Base-by-base conservation (phyloP, 2,113 vertebrate genomes). In the Siphamia tubifer region DNA sequence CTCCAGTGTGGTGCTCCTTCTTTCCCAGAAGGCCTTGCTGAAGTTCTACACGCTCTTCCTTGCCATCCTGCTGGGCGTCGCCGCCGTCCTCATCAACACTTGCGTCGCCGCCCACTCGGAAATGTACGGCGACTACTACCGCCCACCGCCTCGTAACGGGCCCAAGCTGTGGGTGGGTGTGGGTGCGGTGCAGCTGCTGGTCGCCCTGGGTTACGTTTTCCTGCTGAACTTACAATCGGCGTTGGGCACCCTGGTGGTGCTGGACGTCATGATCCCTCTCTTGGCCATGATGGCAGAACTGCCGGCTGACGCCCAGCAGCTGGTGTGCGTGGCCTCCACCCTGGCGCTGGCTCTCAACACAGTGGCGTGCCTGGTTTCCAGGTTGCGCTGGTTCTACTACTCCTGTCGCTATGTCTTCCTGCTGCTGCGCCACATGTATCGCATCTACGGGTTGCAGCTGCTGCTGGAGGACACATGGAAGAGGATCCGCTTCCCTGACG, bases 391-490 rank as follows among this genome's bases (percentile, higher is more conserved):
- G 93, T 94, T 98, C 84, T 98, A 97, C 86, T 98, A 98, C 68
- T 96, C 96, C 0, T 94, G 95, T 61, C 93, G 95, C 0, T 99
- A 99, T 4, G 96, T 98, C 31, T 96, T 94, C 76, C 93, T 99
- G 78, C 94, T 99, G 17, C 85, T 99, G 30, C 94, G 96, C 40
- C 96, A 99, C 89, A 99, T 99, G 98, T 98, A 98, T 85, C 91
- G 95, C 61, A 96, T 94, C 87, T 99, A 98, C 4, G 98, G 98
- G 58, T 91, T 99, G 42, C 98, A 98, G 92, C 86, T 99, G 11
- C 69, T 99, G 67, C 91, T 99, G 69, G 96, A 99, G 81, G 98
- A 99, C 84, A 98, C 96, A 0, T 99, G 98, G 98, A 99, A 97
- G 84, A 95, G 96, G 84, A 96, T 99, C 68, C 86, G 95, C 0